Conservation (phyloP, 2,888 invertebrate species). For the Acanthosepion pharaonis region DNA sequence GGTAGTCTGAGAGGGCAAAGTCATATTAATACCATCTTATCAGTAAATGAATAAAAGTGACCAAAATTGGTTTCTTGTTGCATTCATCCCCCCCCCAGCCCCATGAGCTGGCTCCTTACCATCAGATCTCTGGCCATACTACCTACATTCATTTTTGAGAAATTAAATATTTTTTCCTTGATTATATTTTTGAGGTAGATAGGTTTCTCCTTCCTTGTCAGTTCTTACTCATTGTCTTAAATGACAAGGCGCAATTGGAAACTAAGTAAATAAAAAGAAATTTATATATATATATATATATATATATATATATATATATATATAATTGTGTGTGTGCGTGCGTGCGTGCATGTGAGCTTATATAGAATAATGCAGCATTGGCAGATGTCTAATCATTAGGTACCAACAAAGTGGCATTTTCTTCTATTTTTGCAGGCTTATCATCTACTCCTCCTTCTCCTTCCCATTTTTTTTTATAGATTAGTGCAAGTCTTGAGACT, state of each 20-base stretch:
- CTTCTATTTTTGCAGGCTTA: constrained; percentile 3
- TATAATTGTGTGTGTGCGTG: background rate
- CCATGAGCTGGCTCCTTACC: background rate
- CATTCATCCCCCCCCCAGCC: background rate
- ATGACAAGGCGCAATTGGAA: too few relatives aligned
- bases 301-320: background rate
- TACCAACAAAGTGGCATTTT: background rate
- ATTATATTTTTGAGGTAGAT: constrained; percentile 4
- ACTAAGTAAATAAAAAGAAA: too few relatives aligned
- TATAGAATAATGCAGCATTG: background rate
- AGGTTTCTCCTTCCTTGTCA: background rate
- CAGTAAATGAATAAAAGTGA: background rate
- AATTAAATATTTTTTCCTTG: constrained; percentile 33
- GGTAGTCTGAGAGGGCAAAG: background rate
- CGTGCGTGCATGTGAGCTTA: too few relatives aligned
- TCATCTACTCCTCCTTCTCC: background rate
- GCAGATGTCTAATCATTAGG: background rate
- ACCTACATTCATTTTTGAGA: background rate
- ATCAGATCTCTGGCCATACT: constrained; percentile 4
- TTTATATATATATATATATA: background rate
- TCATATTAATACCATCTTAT: background rate
- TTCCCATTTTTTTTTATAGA: background rate
- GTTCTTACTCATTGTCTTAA: background rate
- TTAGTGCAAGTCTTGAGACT: background rate
- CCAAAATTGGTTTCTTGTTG: background rate